A percentile compares a stretch with the other conserved stretches of the same genome.
phyloP scores from a whole-genome alignment of 2,797 vertebrate species.

The Austrolebias charrua region DNA sequence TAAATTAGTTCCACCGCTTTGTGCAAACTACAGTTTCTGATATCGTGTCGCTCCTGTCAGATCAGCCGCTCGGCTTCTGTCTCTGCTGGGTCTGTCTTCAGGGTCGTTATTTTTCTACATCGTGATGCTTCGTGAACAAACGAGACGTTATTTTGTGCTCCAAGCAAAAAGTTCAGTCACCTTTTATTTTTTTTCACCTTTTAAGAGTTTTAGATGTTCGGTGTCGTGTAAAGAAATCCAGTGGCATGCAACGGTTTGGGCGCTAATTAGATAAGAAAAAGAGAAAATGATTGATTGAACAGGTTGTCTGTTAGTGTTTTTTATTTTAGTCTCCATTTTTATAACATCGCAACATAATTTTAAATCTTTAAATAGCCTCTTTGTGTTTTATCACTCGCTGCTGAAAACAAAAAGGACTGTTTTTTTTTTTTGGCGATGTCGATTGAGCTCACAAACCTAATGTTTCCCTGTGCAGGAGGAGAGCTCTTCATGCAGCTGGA shows the following conservation, averaged over 20 bases:
- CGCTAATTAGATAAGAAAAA: too few relatives aligned
- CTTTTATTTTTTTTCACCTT: neutral
- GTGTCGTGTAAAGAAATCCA: neutral
- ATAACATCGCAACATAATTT: too few relatives aligned
- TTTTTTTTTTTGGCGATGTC: too few relatives aligned
- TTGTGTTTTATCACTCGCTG: too few relatives aligned
- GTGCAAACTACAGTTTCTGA: too few relatives aligned
- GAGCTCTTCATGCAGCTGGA: constrained; percentile 99
- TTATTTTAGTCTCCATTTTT: too few relatives aligned
- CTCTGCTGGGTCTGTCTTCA: constrained; percentile 5
- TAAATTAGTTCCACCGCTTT: too few relatives aligned
- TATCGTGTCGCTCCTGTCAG: constrained; percentile 1
- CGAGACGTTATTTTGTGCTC: neutral
- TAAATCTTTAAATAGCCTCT: too few relatives aligned
- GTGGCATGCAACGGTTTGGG: neutral
- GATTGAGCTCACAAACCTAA: neutral
- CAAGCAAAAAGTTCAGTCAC: neutral
- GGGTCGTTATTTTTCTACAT: neutral
- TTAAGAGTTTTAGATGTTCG: neutral
- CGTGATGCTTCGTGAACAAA: constrained; percentile 6
- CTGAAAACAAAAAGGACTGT: too few relatives aligned
- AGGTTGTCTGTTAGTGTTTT: too few relatives aligned
- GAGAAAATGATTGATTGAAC: too few relatives aligned
- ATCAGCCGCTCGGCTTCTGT: neutral
- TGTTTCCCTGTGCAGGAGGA: constrained; percentile 82